A percentile compares a stretch with the other conserved stretches of the same genome.
Conservation (phyloP, 2,888 invertebrate genomes). For the Lochmaea crataegi region DNA sequence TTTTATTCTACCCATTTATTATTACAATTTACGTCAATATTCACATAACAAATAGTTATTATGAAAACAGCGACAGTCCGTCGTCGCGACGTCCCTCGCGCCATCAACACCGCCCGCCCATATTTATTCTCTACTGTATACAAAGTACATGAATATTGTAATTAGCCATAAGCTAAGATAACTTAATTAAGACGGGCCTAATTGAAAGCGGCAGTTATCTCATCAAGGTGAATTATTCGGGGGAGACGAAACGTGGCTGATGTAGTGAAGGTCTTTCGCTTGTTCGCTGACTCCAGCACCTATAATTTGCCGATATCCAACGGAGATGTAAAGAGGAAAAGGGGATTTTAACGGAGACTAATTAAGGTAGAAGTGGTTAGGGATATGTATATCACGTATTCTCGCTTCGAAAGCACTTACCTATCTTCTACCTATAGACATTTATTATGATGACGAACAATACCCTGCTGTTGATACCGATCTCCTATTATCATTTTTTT, state of each 20-base stretch:
- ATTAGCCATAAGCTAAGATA: conserved; percentile 58
- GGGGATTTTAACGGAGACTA: conserved; percentile 10
- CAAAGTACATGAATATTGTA: conserved; percentile 54
- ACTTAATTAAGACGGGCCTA: conserved; percentile 59
- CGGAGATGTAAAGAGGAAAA: conserved; percentile 1
- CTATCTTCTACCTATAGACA: not conserved
- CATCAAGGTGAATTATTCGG: conserved; percentile 61
- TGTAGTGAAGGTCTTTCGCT: conserved; percentile 21
- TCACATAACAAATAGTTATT: not conserved
- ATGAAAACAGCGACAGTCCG: conserved; percentile 15
- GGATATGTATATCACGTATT: conserved; percentile 16
- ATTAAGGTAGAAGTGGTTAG: conserved; percentile 28
- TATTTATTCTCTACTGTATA: conserved; percentile 31
- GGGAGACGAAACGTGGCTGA: conserved; percentile 47
- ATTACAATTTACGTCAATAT: too few species aligned
- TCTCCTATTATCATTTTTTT: too few species aligned
- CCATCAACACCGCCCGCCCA: conserved; percentile 17
- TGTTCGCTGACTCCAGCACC: conserved; percentile 17
- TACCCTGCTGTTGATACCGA: too few species aligned
- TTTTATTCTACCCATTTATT: not conserved
- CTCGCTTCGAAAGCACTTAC: not conserved
- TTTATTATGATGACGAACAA: not conserved
- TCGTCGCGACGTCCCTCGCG: conserved; percentile 8
- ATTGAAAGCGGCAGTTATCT: conserved; percentile 62
- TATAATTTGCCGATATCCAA: conserved; percentile 23